Conservation (phyloP, 2,113 vertebrate species). For the Colinus virginianus region DNA sequence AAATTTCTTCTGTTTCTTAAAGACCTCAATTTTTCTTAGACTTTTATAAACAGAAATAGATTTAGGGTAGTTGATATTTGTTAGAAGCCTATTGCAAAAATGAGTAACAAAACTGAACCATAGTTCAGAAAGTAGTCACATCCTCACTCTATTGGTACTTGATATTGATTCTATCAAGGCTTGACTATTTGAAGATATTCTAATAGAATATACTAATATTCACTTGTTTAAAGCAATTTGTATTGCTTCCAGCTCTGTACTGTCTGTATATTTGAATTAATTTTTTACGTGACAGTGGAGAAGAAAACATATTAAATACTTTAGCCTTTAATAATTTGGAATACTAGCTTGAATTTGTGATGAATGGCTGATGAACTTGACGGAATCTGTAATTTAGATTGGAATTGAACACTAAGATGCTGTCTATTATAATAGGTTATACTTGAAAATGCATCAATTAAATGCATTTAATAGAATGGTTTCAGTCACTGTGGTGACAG, state of each 20-base stretch:
- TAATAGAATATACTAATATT: neutral
- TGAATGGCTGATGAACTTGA: constrained; percentile 7
- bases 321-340: neutral
- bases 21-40: neutral
- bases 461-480: constrained; percentile 20
- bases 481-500: constrained; percentile 62
- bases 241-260: neutral
- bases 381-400: constrained; percentile 10
- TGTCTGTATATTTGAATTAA: neutral
- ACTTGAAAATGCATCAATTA: constrained; percentile 56
- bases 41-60: neutral
- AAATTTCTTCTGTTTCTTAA: neutral
- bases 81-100: neutral
- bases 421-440: constrained; percentile 1
- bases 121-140: neutral
- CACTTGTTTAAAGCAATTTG: neutral
- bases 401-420: neutral
- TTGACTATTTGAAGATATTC: neutral
- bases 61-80: neutral
- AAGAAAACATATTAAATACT: neutral
- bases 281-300: neutral
- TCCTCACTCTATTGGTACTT: neutral
- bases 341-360: neutral
- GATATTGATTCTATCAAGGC: neutral
- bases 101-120: neutral